phyloP scores from a whole-genome alignment of 2,113 vertebrate species.

The Lucifuga dentata region DNA sequence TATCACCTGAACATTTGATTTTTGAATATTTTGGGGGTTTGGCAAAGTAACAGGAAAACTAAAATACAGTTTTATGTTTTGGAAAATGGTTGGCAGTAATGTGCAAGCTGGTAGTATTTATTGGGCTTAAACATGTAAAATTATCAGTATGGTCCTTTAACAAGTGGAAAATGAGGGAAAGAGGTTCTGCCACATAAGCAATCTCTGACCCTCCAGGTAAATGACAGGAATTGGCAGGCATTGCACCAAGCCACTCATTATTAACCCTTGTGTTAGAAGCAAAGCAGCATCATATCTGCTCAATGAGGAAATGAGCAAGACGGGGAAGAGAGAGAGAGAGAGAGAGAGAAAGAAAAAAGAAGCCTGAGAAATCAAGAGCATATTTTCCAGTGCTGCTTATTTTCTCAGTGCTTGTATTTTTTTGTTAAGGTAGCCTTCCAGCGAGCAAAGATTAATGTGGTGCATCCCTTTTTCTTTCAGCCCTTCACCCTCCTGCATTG shows the following conservation, averaged over 20 bases:
- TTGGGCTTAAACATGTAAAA: too few relatives aligned
- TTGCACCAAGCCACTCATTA: neutral
- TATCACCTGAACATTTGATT: too few relatives aligned
- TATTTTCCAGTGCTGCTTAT: neutral
- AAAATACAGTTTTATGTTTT: too few relatives aligned
- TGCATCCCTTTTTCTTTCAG: constrained; percentile 25
- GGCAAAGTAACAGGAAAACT: too few relatives aligned
- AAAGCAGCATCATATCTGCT: neutral
- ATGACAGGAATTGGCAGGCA: constrained; percentile 2
- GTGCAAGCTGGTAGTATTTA: too few relatives aligned
- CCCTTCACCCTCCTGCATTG: constrained; percentile 43
- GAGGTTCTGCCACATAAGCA: constrained; percentile 1
- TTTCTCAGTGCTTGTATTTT: constrained; percentile 10
- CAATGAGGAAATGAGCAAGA: neutral
- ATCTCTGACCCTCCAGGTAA: too few relatives aligned
- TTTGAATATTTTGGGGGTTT: too few relatives aligned
- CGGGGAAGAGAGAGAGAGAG: neutral
- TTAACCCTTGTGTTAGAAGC: constrained; percentile 10
- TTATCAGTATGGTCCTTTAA: too few relatives aligned
- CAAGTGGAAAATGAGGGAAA: too few relatives aligned
- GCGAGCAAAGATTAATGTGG: constrained; percentile 39
- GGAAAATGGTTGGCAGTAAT: too few relatives aligned
- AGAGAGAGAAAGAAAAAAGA: constrained; percentile 5
- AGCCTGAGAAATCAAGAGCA: constrained; percentile 33
- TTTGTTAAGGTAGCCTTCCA: constrained; percentile 25